Conservation (phyloP, 2,113 vertebrate genomes). For the Oceanodroma tethys region DNA sequence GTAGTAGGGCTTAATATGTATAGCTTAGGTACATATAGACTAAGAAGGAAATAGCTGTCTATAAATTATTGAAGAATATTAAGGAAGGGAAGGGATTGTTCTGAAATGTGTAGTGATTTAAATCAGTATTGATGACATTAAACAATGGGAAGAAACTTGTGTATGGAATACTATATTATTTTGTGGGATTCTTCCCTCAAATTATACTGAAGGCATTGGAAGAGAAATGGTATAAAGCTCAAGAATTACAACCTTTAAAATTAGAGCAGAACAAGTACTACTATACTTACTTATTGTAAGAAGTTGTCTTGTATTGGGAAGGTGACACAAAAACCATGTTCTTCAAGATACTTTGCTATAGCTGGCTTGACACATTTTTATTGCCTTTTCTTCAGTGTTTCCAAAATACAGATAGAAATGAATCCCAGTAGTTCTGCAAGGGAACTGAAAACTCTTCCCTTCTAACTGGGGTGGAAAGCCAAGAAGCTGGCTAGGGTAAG, state of each 20-base stretch:
- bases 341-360: neutral
- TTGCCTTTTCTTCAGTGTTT: neutral
- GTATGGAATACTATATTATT: neutral
- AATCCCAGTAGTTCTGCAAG: neutral
- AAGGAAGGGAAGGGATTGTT: neutral
- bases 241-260: neutral
- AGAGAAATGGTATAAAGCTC: neutral
- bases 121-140: neutral
- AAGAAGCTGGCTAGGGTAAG: neutral
- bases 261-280: neutral
- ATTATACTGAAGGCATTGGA: neutral
- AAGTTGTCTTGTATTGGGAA: neutral
- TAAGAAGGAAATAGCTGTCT: neutral
- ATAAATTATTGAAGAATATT: neutral
- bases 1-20: neutral
- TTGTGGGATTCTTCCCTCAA: neutral
- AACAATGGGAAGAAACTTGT: neutral
- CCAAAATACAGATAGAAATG: neutral
- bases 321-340: fast-evolving
- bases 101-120: neutral
- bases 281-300: neutral
- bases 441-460: neutral
- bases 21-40: neutral
- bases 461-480: neutral
- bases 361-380: neutral